Base-by-base conservation (phyloP, 1,140 invertebrate genomes). In the Holcopasites calliopsidis region DNA sequence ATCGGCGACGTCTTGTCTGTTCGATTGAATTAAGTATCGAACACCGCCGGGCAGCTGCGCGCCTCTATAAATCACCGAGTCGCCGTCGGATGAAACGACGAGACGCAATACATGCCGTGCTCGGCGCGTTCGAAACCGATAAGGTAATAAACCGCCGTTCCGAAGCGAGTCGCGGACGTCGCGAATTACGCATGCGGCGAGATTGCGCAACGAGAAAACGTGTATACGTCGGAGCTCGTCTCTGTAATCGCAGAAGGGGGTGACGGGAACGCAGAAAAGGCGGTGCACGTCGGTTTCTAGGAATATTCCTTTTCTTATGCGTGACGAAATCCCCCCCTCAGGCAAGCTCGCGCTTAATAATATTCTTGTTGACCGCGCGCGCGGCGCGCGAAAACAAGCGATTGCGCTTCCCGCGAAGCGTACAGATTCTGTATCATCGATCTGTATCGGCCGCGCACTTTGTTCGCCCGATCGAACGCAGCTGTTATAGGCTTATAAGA, bases 21-120 rank as follows among this genome's bases (percentile, higher is more conserved):
- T 13, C 44, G 44, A 61, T n/a, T 72, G 50, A 61, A 72, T 72
- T 72, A 28, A 52, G 33, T n/a, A n/a, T n/a, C n/a, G n/a, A n/a
- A 31, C 11, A 16, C 4, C 1, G 2, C 5, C 23, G 40, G 44
- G 38, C 44, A 72, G 55, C 44, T 42, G 58, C 40, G 16, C 55
- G 55, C 11, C 26, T 38, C 18, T 26, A 62, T 62, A 23, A 42
- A 50, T 49, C 3, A 18, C 11, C n/a, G n/a, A 18, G 3, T 21
- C 18, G 42, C 23, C 44, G 18, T 18, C n/a, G 16, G 35, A 5
- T 11, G n/a, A n/a, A n/a, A n/a, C n/a, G n/a, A n/a, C n/a, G n/a
- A n/a, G n/a, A n/a, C n/a, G n/a, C n/a, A n/a, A n/a, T n/a, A n/a
- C n/a, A n/a, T n/a, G n/a, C n/a, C n/a, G n/a, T n/a, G n/a, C n/a